Evolutionary conservation across 2,888 invertebrate genomes (phyloP), one percentile per base, ranked within the genome.

Genomic region (Drosophila kokeensis): DNA sequence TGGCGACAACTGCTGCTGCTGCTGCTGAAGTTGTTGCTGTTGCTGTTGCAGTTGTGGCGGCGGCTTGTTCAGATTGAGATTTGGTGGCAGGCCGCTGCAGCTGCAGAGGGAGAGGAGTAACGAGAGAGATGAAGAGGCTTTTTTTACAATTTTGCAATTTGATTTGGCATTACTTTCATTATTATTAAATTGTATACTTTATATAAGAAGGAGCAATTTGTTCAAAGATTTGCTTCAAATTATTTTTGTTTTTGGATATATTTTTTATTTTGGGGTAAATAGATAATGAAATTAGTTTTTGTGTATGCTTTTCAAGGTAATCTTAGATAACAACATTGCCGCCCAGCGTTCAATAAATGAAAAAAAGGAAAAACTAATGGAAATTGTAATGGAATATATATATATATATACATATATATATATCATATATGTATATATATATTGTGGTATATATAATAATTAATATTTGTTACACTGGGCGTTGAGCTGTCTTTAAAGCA

Each of bases 391-490:
- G 61, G 11, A 62, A 61, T n/a, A 55, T 54, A 24, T 38, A 38
- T 36, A 15, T 24, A 18, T 42, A 18, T 30, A 21, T 5, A 30
- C 30, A 57, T 57, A 45, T 30, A 27, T 30, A 36, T 49, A 30
- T 8, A 10, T 30, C 58, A 29, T 67, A 50, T 30, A 30, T 42
- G 29, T 50, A 8, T 61, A 29, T 67, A 50, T 36, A 30, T 42
- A 32, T 45, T 4, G 45, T 8, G 15, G 4, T 45, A 45, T n/a
- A 50, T 49, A 50, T 58, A 54, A 6, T 29, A 62, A 59, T 40
- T 59, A 29, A 45, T 63, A 52, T 55, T 82, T 89, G 90, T 92
- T 91, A 92, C 92, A 92, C 92, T 90, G 91, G 92, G 91, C 89
- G 90, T 89, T 57, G 57, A 85, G 86, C 85, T 83, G 73, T 81